Base-by-base conservation (phyloP, 2,113 vertebrate species). In the Paracanthobrama guichenoti region DNA sequence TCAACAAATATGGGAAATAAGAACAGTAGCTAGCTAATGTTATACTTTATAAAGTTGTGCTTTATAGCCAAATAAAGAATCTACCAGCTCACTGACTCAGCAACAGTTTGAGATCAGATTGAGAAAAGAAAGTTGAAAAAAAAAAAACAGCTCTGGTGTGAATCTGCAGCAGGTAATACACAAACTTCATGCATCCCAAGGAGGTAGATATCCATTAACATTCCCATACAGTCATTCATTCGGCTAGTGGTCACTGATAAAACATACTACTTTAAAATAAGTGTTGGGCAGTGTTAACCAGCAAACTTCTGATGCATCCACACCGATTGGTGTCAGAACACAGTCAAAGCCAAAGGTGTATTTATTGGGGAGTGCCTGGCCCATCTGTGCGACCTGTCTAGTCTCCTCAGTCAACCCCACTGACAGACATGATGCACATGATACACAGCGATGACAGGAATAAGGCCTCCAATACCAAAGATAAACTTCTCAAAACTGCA, bases 1-100 rank as follows among this genome's bases (percentile, higher is more conserved):
- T n/a, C 10, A 72, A 46, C 39, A 46, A 24, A 24, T 16, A 39
- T 77, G 31, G 75, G 6, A 77, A 77, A 59, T n/a, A 78, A 77
- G 11, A 71, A 46, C 46, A 16, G 31, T 10, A 77, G 13, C 46
- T 48, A 7, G 4, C 31, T 9, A 53, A 55, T 55, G 35, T 11
- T 53, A 6, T 50, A 53, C 24, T 53, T 46, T 46, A 46, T 26
- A 35, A 39, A 22, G 35, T 42, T 69, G 20, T 1, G 66, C 16
- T 31, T 50, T 75, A 50, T 11, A 69, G 9, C 35, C 10, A 42
- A 22, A 71, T 72, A 72, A n/a, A 72, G 69, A 24, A 22, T 44
- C 39, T 24, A 13, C 22, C 20, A n/a, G 39, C 39, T 46, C n/a
- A 53, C 50, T 20, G 24, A 60, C 9, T 3, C 8, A 24, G 9